Evolutionary conservation across 2,113 vertebrate genomes (phyloP).

Genomic region (Trinectes maculatus): DNA sequence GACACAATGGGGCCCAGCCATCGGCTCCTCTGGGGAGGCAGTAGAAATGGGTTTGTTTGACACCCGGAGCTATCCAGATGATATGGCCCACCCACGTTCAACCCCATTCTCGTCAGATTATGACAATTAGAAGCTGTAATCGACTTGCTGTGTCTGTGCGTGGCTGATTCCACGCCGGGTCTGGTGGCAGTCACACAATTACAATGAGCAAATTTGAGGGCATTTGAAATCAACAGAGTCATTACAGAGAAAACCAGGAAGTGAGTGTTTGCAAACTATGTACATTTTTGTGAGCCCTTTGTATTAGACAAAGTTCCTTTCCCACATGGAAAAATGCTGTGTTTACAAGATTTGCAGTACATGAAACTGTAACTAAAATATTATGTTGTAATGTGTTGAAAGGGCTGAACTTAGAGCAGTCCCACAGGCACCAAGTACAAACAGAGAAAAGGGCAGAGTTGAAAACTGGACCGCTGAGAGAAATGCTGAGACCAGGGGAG

Average conservation of each 20-base stretch:
- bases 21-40: slow-evolving; percentile 44
- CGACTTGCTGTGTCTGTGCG: slow-evolving; percentile 42
- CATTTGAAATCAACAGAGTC: slow-evolving; percentile 28
- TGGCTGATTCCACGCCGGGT: slow-evolving; percentile 24
- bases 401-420: slow-evolving; percentile 19
- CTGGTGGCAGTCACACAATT: slow-evolving; percentile 32
- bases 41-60: slow-evolving; percentile 47
- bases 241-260: slow-evolving; percentile 29
- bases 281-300: slow-evolving; percentile 6
- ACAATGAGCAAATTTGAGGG: slow-evolving; percentile 35
- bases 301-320: slow-evolving; percentile 24
- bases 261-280: slow-evolving; percentile 27
- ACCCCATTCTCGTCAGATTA: slow-evolving; percentile 58
- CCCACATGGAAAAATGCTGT: slow-evolving; percentile 7
- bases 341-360: slow-evolving; percentile 29
- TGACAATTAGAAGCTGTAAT: slow-evolving; percentile 64
- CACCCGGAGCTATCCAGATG: slow-evolving; percentile 60
- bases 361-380: slow-evolving; percentile 31
- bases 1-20: slow-evolving; percentile 66
- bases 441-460: slow-evolving; percentile 1
- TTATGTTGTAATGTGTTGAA: slow-evolving; percentile 25
- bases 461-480: not conserved
- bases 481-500: not conserved
- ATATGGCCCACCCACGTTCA: slow-evolving; percentile 62
- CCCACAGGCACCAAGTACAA: slow-evolving; percentile 32